These are phyloP conservation scores for Gonatopus flavifemur DNA, from an alignment of 1,140 invertebrate species.

Conservation along the genomic window DNA sequence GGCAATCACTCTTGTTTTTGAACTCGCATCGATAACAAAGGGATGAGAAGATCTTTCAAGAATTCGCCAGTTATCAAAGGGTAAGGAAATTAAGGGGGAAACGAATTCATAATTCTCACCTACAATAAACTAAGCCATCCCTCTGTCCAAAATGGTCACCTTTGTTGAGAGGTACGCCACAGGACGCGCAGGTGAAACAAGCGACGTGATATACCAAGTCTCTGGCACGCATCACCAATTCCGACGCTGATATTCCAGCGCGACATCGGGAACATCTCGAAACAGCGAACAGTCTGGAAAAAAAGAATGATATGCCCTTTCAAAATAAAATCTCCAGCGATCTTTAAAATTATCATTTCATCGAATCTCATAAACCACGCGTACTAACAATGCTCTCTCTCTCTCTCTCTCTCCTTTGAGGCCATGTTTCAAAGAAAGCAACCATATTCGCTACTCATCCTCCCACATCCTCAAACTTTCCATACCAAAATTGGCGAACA, in stretches of 20 bases:
- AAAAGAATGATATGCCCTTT: no score
- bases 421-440: no score
- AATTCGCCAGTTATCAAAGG: conserved; percentile 30
- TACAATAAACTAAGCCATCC: conserved; percentile 75
- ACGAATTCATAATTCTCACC: conserved; percentile 50
- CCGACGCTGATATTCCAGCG: conserved; percentile 81
- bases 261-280: conserved; percentile 83
- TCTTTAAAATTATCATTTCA: no score
- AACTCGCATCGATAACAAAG: conserved; percentile 37
- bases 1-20: conserved; percentile 37
- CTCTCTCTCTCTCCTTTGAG: no score
- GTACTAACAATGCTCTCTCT: no score
- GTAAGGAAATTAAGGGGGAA: background rate
- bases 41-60: conserved; percentile 25
- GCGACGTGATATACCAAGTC: conserved; percentile 88
- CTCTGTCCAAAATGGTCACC: conserved; percentile 90
- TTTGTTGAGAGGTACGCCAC: conserved; percentile 74
- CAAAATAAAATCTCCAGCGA: no score
- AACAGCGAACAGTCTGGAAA: conserved; percentile 74
- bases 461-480: no score
- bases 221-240: conserved; percentile 88
- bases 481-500: no score
- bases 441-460: no score
- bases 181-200: conserved; percentile 88
- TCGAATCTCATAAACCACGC: no score